Evolutionary conservation across 2,888 invertebrate genomes (phyloP), one percentile per base, ranked within the genome.

Genomic region (Cerceris rybyensis): DNA sequence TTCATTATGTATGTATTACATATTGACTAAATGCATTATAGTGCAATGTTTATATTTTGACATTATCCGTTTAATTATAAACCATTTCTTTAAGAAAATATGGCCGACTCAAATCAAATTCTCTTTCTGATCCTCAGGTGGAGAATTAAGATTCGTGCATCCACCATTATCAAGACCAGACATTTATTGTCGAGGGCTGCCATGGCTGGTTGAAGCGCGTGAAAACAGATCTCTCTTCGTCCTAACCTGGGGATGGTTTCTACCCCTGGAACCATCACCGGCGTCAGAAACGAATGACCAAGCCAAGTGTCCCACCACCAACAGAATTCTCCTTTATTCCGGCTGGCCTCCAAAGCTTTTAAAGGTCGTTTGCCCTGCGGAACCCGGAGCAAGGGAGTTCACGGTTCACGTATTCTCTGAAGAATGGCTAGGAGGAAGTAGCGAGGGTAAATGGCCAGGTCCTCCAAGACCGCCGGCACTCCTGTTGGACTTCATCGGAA

Each of bases 181-280:
- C 86, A 94, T 94, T n/a, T 94, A 95, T 85, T 96, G 96, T 92
- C 94, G 94, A n/a, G 95, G 96, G 73, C 93, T 95, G 72, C 96
- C 97, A 5, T 97, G 97, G 96, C 93, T 97, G 80, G 94, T 97
- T 70, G 96, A 96, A 90, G 96, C 97, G 1, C 94, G 96, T 78
- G 95, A 96, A 79, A 97, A 97, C 90, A 95, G 96, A 64, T 97
- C 97, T 54, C 94, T 97, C 71, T 97, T 96, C 91, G 93, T 97
- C 73, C 94, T 97, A 82, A 96, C 97, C 57, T 97, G 97, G 97
- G 97, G 97, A 59, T 95, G 95, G 83, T 95, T 96, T 88, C 90
- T 97, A 82, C 94, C 95, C 0, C 92, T 95, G 16, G 95, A 95
- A 85, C 94, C 95, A 2, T 93, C 94, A 7, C 92, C 93, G 0